Evolutionary conservation across 2,888 invertebrate species (phyloP).

Genomic region (Sphaerophoria rueppellii): DNA sequence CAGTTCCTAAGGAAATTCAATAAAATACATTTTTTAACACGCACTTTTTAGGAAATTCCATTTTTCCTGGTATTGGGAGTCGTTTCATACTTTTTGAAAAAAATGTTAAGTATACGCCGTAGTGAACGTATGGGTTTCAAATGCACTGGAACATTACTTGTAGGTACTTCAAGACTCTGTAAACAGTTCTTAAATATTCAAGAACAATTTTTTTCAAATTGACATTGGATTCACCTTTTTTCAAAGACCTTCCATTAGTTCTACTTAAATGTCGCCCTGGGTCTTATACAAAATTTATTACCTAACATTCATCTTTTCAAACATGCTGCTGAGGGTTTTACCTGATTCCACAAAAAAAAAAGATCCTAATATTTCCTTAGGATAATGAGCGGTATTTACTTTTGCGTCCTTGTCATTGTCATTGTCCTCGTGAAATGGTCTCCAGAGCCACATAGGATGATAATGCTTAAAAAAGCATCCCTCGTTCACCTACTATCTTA

Average conservation of each 20-base stretch:
- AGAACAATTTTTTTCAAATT: background rate
- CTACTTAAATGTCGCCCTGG: background rate
- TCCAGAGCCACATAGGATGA: background rate
- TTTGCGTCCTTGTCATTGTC: conserved; percentile 4
- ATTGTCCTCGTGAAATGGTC: conserved; percentile 6
- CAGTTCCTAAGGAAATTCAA: no score
- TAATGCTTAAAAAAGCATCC: background rate
- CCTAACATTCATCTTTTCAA: background rate
- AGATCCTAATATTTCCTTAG: background rate
- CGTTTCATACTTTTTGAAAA: background rate
- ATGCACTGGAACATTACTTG: background rate
- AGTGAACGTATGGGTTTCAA: background rate
- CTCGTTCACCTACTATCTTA: background rate
- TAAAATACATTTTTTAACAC: no score
- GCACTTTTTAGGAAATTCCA: no score
- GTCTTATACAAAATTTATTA: background rate
- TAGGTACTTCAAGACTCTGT: background rate
- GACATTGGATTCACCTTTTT: background rate
- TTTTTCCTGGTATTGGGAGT: no score
- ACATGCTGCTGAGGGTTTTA: background rate
- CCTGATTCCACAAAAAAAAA: background rate
- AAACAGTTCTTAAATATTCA: background rate
- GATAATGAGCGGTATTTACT: background rate
- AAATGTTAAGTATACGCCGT: conserved; percentile 50
- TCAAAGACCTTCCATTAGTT: background rate